phyloP scores from a whole-genome alignment of 2,113 vertebrate species.

The Callorhinus ursinus region DNA sequence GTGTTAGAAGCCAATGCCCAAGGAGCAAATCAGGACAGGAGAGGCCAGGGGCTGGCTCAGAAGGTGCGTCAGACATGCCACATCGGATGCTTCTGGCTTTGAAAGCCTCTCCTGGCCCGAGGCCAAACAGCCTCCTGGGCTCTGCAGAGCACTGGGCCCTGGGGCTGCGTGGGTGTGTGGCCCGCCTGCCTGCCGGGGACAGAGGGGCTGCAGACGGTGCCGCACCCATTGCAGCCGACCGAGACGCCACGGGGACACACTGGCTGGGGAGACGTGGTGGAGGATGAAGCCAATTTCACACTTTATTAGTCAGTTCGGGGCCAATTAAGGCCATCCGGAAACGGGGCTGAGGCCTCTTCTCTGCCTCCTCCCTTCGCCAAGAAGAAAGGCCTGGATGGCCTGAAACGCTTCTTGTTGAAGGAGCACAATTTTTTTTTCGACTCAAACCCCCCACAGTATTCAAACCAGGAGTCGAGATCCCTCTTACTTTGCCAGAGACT shows the following conservation, averaged over 20 bases:
- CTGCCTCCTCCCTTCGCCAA: background rate
- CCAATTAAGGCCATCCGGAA: constrained; percentile 72
- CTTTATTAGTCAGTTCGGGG: constrained; percentile 87
- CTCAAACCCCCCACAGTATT: background rate
- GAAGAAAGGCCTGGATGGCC: background rate
- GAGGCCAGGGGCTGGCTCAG: background rate
- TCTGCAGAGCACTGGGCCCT: constrained; percentile 26
- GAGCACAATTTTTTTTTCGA: background rate
- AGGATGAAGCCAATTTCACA: constrained; percentile 89
- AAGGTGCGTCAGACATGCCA: constrained; percentile 4
- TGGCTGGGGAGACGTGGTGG: constrained; percentile 75
- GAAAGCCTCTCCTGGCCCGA: constrained; percentile 41
- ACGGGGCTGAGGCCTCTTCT: background rate
- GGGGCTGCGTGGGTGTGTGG: constrained; percentile 54
- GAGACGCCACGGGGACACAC: constrained; percentile 54
- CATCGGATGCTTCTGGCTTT: constrained; percentile 21
- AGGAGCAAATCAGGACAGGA: background rate
- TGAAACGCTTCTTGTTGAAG: background rate
- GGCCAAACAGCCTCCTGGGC: background rate
- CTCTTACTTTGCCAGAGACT: background rate
- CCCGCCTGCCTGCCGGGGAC: constrained; percentile 73
- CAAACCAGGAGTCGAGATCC: background rate
- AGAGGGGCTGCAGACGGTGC: constrained; percentile 48
- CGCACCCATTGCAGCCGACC: background rate
- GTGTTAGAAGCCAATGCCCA: background rate